Conservation (phyloP, 2,888 invertebrate genomes). For the Cylindroiulus punctatus region DNA sequence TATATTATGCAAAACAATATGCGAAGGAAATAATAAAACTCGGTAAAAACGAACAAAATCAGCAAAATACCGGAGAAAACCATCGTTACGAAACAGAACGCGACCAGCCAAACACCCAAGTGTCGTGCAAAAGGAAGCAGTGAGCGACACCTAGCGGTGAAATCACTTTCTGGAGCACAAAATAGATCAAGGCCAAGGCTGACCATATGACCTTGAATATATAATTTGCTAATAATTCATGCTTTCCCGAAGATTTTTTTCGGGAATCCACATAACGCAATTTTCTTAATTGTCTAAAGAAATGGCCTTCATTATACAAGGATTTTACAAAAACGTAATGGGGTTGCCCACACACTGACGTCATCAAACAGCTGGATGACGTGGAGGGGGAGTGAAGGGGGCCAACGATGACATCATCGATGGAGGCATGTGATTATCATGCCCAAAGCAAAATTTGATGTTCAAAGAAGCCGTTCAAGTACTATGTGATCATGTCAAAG, state of each 20-base stretch:
- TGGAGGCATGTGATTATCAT: neutral
- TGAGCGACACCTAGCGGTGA: neutral
- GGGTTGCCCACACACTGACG: neutral
- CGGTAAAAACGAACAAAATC: constrained; percentile 77
- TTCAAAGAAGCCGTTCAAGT: too few relatives aligned
- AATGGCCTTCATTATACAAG: neutral
- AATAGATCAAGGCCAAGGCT: constrained; percentile 24
- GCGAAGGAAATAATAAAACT: constrained; percentile 82
- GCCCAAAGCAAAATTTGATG: too few relatives aligned
- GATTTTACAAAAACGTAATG: too few relatives aligned
- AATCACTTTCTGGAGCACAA: neutral
- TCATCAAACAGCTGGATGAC: neutral
- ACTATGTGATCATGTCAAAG: too few relatives aligned
- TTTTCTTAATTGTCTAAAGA: neutral
- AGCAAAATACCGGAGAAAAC: constrained; percentile 52
- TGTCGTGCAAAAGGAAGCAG: neutral
- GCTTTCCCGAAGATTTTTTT: too few relatives aligned
- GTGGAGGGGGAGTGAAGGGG: neutral
- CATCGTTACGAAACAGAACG: constrained; percentile 36
- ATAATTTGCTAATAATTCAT: too few relatives aligned
- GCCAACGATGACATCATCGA: neutral
- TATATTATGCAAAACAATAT: constrained; percentile 77
- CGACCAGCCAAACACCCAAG: neutral
- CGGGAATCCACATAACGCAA: neutral
- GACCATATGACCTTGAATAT: neutral